phyloP scores from a whole-genome alignment of 2,797 vertebrate genomes.

The Danio aesculapii region DNA sequence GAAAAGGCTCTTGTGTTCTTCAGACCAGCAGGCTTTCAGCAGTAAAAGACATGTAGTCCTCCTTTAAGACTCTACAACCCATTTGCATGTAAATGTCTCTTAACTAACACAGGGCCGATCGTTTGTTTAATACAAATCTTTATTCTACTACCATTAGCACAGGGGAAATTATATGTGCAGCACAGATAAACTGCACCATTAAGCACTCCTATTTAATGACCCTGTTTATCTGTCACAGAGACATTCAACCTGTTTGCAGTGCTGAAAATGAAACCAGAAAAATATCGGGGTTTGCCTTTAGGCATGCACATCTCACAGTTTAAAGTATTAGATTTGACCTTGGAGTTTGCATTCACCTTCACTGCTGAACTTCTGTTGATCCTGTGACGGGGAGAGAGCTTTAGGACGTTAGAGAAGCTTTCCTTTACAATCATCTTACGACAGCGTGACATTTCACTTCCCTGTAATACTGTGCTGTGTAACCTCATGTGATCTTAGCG shows the following conservation, averaged over 20 bases:
- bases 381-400: background rate
- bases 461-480: background rate
- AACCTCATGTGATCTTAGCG: background rate
- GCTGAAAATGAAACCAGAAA: background rate
- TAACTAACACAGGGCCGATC: background rate
- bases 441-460: conserved; percentile 32
- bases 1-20: conserved; percentile 1
- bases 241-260: conserved; percentile 5
- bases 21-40: background rate
- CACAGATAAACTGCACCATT: conserved; percentile 27
- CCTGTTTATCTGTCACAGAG: conserved; percentile 24
- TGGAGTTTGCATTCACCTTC: conserved; percentile 21
- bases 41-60: conserved; percentile 13
- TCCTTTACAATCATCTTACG: conserved; percentile 46
- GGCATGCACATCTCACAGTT: background rate
- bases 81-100: conserved; percentile 42
- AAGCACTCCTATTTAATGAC: conserved; percentile 35
- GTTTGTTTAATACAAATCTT: conserved; percentile 30
- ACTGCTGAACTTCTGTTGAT: conserved; percentile 17
- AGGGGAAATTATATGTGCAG: conserved; percentile 9
- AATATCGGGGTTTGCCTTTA: background rate
- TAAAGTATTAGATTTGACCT: conserved; percentile 22
- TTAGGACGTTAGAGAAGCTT: conserved; percentile 40
- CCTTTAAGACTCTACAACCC: background rate
- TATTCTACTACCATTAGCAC: conserved; percentile 2